A percentile compares a stretch with the other conserved stretches of the same genome.
phyloP scores from a whole-genome alignment of 2,888 invertebrate genomes.

The Tenodera sinensis region DNA sequence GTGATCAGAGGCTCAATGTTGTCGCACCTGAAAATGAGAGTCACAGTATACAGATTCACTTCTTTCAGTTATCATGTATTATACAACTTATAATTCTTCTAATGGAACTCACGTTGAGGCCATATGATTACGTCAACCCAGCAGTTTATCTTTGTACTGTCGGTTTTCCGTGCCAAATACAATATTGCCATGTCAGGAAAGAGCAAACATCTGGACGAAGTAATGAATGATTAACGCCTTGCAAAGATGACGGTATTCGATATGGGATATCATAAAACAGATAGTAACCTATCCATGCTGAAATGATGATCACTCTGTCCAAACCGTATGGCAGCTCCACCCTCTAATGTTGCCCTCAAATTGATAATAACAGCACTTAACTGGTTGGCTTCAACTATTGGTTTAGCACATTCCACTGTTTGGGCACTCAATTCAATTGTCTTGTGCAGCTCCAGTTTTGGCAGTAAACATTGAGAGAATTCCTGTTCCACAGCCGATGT shows the following conservation, averaged over 20 bases:
- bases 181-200: constrained; percentile 73
- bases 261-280: constrained; percentile 98
- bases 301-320: constrained; percentile 84
- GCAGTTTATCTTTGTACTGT: constrained; percentile 99
- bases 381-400: constrained; percentile 86
- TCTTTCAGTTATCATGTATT: too few relatives aligned
- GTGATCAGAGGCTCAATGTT: too few relatives aligned
- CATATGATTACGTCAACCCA: constrained; percentile 99
- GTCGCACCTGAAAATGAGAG: too few relatives aligned
- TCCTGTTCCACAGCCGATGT: constrained; percentile 98
- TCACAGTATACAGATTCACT: too few relatives aligned
- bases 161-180: constrained; percentile 91
- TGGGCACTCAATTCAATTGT: constrained; percentile 97
- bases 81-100: too few relatives aligned
- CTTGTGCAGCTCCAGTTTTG: constrained; percentile 92
- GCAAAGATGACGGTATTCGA: constrained; percentile 98
- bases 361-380: constrained; percentile 76
- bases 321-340: constrained; percentile 86
- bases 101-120: constrained; percentile 99
- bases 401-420: constrained; percentile 96
- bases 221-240: constrained; percentile 95
- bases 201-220: constrained; percentile 86
- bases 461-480: constrained; percentile 99
- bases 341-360: constrained; percentile 83
- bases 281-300: constrained; percentile 81